phyloP scores from a whole-genome alignment of 2,797 vertebrate species.

The Typhlichthys subterraneus region DNA sequence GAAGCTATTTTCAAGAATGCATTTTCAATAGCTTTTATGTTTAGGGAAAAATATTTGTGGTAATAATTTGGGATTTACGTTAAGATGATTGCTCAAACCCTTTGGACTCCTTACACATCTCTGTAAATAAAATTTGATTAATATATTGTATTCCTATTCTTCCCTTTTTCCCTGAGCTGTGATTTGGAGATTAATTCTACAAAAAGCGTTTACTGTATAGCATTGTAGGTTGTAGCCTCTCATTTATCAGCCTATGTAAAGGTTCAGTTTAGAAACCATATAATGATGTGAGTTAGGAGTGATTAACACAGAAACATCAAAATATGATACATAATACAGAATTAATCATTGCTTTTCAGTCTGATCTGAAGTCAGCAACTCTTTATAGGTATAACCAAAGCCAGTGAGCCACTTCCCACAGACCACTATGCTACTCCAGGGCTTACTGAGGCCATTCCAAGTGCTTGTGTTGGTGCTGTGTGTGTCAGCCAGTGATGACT shows the following conservation, averaged over 20 bases:
- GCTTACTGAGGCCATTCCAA: slow-evolving; percentile 47
- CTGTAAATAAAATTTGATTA: slow-evolving; percentile 42
- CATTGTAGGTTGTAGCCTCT: too few relatives aligned
- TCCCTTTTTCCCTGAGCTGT: background rate
- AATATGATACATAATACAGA: too few relatives aligned
- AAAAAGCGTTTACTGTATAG: too few relatives aligned
- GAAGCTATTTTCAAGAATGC: slow-evolving; percentile 31
- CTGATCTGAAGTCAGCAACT: background rate
- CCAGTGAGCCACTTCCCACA: slow-evolving; percentile 27
- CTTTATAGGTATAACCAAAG: slow-evolving; percentile 43
- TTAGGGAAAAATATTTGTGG: slow-evolving; percentile 12
- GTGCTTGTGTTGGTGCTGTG: slow-evolving; percentile 56
- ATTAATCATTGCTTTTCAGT: background rate
- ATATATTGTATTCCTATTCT: background rate
- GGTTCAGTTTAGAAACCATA: too few relatives aligned
- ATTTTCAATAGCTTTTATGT: slow-evolving; percentile 29
- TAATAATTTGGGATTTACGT: slow-evolving; percentile 32
- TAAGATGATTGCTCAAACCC: slow-evolving; percentile 40
- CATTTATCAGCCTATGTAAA: too few relatives aligned
- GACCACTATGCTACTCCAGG: slow-evolving; percentile 55
- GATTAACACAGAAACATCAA: too few relatives aligned
- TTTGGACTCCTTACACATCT: slow-evolving; percentile 38
- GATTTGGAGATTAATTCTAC: background rate
- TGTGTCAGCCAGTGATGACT: slow-evolving; percentile 69
- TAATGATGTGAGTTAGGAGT: too few relatives aligned